Conservation (phyloP, 1,140 invertebrate genomes). For the Metopolophium dirhodum region DNA sequence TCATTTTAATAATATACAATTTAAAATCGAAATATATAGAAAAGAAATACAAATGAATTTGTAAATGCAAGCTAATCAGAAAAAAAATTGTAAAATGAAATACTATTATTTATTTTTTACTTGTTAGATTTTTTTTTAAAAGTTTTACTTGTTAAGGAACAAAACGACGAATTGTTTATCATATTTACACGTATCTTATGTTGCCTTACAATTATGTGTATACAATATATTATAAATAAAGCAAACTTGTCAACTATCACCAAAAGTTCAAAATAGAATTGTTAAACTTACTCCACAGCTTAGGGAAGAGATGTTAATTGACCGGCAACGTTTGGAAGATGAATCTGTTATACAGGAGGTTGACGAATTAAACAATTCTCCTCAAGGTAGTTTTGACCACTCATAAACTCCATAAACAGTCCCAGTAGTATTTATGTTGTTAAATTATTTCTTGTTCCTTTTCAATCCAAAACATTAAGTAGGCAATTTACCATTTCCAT, state of each 20-base stretch:
- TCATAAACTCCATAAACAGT: background rate
- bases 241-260: slow-evolving; percentile 76
- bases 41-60: slow-evolving; percentile 1
- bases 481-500: slow-evolving; percentile 42
- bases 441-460: slow-evolving; percentile 47
- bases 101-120: slow-evolving; percentile 49
- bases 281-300: slow-evolving; percentile 75
- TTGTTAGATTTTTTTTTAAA: slow-evolving; percentile 39
- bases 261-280: slow-evolving; percentile 78
- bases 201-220: background rate
- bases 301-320: slow-evolving; percentile 59
- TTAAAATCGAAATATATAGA: background rate
- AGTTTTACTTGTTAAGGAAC: slow-evolving; percentile 33
- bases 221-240: slow-evolving; percentile 60
- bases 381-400: slow-evolving; percentile 34
- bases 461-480: background rate
- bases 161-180: slow-evolving; percentile 32
- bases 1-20: slow-evolving; percentile 22
- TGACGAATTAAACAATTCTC: slow-evolving; percentile 59
- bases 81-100: background rate
- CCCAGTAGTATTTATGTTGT: background rate
- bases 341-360: slow-evolving; percentile 71
- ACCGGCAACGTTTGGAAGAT: slow-evolving; percentile 67
- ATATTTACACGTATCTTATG: background rate
- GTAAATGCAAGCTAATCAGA: background rate